Evolutionary conservation across 2,888 invertebrate species (phyloP).

Genomic region (Stegophylla sp.): DNA sequence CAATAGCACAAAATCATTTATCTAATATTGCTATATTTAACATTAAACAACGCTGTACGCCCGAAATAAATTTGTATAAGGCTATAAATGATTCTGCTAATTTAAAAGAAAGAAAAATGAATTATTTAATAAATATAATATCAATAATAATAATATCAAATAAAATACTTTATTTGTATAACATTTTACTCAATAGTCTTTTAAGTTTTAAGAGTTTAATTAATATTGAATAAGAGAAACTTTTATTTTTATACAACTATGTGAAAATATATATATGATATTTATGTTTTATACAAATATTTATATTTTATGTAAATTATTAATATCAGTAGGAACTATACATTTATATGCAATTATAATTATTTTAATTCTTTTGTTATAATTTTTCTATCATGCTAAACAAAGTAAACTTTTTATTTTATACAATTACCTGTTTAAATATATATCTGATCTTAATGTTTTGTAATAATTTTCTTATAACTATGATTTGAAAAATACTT

Average conservation of each 20-base stretch:
- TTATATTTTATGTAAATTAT: background rate
- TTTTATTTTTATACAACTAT: too few species aligned
- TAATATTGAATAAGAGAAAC: too few species aligned
- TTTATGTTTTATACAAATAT: background rate
- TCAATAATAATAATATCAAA: background rate
- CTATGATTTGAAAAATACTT: background rate
- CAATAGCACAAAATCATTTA: conserved; percentile 9
- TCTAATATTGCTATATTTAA: conserved; percentile 2
- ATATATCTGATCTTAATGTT: background rate
- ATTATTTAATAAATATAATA: background rate
- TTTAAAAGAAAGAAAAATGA: conserved; percentile 14
- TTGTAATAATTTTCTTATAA: background rate
- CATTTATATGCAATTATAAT: background rate
- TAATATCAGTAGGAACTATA: background rate
- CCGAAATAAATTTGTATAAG: conserved; percentile 3
- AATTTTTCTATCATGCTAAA: background rate
- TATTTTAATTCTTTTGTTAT: background rate
- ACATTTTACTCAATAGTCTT: too few species aligned
- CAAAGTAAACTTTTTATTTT: conserved; percentile 1
- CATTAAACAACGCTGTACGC: background rate
- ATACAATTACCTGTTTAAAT: conserved; percentile 7
- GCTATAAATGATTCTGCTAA: conserved; percentile 4
- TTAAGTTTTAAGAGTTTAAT: too few species aligned
- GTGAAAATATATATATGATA: too few species aligned
- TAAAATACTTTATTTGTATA: background rate